A percentile compares a stretch with the other conserved stretches of the same genome.
Evolutionary conservation across 2,113 vertebrate species (phyloP).

Genomic region (Lepidothrix coronata): DNA sequence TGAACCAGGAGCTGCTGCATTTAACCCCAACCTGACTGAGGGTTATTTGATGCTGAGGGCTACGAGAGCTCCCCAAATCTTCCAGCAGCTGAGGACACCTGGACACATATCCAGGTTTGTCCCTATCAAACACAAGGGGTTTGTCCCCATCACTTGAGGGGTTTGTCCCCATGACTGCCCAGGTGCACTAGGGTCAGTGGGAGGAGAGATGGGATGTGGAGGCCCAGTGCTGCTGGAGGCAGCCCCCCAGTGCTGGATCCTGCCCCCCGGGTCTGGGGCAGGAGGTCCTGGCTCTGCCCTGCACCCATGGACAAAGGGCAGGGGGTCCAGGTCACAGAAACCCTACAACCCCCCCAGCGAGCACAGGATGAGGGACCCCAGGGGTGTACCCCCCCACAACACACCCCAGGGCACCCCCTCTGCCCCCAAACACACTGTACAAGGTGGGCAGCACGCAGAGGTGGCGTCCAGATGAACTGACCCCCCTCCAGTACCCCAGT

Average conservation of each 20-base stretch:
- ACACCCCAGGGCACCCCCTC: rapidly evolving
- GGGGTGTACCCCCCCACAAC: too few species aligned
- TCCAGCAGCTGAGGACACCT: background rate
- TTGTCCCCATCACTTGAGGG: background rate
- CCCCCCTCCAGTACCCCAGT: background rate
- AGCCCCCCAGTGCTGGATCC: background rate
- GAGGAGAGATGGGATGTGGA: background rate
- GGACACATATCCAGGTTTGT: background rate
- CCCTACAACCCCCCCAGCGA: background rate
- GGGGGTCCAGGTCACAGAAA: rapidly evolving
- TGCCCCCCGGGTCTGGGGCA: background rate
- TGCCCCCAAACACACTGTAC: background rate
- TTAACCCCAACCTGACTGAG: background rate
- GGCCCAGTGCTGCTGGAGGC: background rate
- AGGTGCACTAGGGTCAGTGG: background rate
- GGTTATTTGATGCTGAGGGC: background rate
- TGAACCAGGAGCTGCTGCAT: background rate
- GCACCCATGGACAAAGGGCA: background rate
- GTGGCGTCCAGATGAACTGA: rapidly evolving
- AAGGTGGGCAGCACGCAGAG: background rate
- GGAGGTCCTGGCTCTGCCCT: background rate
- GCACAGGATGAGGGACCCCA: rapidly evolving
- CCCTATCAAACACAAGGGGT: background rate
- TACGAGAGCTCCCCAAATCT: background rate
- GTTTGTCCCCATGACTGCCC: background rate